Evolutionary conservation across 2,797 vertebrate species (phyloP).

Genomic region (Sebastes hubbsi): DNA sequence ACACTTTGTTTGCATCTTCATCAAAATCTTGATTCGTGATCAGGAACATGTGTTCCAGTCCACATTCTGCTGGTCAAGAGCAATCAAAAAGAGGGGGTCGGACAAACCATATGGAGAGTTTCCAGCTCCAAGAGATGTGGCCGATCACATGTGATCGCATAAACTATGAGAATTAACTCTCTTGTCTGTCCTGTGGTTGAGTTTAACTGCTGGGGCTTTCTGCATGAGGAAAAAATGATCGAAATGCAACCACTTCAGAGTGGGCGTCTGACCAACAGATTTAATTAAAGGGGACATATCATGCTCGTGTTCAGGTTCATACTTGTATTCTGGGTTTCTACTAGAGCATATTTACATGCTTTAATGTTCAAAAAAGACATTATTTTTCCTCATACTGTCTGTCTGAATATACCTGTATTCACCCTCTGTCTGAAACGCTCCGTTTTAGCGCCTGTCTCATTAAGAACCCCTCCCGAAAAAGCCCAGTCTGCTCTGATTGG

Average conservation of each 20-base stretch:
- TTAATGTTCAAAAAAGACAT: neutral
- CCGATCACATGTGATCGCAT: neutral
- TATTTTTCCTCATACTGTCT: neutral
- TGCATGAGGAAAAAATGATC: neutral
- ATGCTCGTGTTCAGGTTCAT: neutral
- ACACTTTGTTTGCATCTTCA: constrained; percentile 66
- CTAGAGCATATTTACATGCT: neutral
- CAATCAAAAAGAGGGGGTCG: constrained; percentile 7
- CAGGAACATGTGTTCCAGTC: constrained; percentile 43
- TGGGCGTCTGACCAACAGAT: neutral
- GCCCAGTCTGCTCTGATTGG: neutral
- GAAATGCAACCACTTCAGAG: neutral
- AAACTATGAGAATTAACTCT: neutral
- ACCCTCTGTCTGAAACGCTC: neutral
- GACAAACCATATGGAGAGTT: neutral
- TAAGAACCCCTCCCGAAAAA: neutral
- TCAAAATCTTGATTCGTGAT: constrained; percentile 41
- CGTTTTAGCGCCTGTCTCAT: neutral
- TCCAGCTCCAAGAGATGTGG: neutral
- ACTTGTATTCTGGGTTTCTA: neutral
- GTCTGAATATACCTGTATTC: neutral
- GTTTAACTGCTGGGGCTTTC: constrained; percentile 3
- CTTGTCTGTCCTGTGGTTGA: constrained; percentile 9
- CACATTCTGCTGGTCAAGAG: constrained; percentile 3
- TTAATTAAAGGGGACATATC: neutral